phyloP scores from a whole-genome alignment of 2,113 vertebrate genomes.

The Sula dactylatra region DNA sequence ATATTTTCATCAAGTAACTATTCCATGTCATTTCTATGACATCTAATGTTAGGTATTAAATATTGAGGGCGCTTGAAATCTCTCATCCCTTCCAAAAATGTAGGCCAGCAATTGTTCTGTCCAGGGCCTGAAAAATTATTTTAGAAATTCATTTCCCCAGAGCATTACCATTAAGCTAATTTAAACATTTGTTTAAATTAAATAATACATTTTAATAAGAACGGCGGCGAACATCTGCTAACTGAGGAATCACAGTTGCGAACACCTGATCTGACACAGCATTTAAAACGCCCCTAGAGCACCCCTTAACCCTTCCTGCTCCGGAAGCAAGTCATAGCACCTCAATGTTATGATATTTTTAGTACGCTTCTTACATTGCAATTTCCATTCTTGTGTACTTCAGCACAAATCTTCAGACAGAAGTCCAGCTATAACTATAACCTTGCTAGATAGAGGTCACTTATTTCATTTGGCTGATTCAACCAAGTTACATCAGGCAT shows the following conservation, averaged over 20 bases:
- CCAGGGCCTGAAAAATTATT: not conserved
- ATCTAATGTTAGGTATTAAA: not conserved
- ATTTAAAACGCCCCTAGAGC: not conserved
- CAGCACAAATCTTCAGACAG: not conserved
- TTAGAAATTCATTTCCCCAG: not conserved
- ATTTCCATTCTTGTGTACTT: not conserved
- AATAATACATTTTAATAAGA: not conserved
- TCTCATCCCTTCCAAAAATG: not conserved
- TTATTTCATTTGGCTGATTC: conserved; percentile 16
- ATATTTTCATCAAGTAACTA: not conserved
- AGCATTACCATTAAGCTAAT: not conserved
- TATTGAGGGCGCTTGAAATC: not conserved
- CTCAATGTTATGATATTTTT: not conserved
- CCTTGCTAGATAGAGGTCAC: conserved; percentile 15
- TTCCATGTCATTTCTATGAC: not conserved
- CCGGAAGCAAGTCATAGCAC: not conserved
- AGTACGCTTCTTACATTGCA: not conserved
- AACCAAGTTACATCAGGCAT: not conserved
- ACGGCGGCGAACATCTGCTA: not conserved
- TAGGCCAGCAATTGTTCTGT: not conserved
- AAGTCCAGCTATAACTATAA: not conserved
- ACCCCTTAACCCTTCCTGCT: not conserved
- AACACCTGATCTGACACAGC: not conserved
- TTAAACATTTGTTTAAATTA: not conserved
- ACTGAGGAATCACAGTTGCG: not conserved